Conservation (phyloP, 2,113 vertebrate species). For the Hymenochirus boettgeri region DNA sequence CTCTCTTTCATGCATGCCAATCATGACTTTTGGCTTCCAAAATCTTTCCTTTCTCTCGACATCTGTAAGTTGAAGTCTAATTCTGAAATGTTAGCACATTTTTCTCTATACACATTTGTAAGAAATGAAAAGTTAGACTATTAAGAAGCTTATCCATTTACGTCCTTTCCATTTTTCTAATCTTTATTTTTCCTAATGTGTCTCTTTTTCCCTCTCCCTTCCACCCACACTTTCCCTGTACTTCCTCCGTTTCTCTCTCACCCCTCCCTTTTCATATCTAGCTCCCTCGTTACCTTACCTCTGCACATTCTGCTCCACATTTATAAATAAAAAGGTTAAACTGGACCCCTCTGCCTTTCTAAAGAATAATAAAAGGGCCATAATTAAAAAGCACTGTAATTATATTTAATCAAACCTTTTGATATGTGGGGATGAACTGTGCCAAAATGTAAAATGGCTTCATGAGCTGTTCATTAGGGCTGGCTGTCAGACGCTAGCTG, state of each 20-base stretch:
- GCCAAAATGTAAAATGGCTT: slow-evolving; percentile 29
- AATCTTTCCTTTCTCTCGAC: too few relatives aligned
- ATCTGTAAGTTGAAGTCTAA: too few relatives aligned
- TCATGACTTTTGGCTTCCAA: too few relatives aligned
- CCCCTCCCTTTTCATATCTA: fast-evolving
- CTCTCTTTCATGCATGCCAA: too few relatives aligned
- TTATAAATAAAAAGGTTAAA: slow-evolving; percentile 11
- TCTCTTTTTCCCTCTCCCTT: not conserved
- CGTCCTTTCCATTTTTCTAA: not conserved
- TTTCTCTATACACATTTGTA: too few relatives aligned
- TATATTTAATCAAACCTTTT: slow-evolving; percentile 42
- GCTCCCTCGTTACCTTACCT: fast-evolving
- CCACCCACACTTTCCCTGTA: fast-evolving
- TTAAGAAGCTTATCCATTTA: too few relatives aligned
- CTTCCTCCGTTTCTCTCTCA: not conserved
- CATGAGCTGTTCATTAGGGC: slow-evolving; percentile 11
- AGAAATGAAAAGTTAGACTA: too few relatives aligned
- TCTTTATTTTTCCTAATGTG: too few relatives aligned
- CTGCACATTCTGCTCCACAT: not conserved
- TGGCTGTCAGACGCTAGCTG: not conserved
- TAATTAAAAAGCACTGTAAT: slow-evolving; percentile 46
- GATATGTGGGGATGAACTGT: not conserved
- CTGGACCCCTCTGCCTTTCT: not conserved
- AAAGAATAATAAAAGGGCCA: slow-evolving; percentile 5
- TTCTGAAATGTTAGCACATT: too few relatives aligned